Evolutionary conservation across 2,888 invertebrate genomes (phyloP).

Genomic region (Craniophora ligustri): DNA sequence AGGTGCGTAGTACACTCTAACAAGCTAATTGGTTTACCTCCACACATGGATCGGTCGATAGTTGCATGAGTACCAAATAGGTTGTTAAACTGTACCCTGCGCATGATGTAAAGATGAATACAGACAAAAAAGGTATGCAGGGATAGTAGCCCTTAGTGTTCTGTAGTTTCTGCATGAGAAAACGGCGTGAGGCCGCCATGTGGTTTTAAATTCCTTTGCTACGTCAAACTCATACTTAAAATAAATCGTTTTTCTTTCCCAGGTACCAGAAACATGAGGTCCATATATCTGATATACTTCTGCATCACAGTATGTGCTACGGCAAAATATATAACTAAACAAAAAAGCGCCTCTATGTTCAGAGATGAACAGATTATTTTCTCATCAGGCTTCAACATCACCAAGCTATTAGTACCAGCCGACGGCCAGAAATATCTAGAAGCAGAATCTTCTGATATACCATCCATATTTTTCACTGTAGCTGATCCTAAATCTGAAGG

Average conservation of each 20-base stretch:
- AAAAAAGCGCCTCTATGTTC: constrained; percentile 56
- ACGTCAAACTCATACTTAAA: neutral
- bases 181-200: too few relatives aligned
- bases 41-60: too few relatives aligned
- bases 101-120: too few relatives aligned
- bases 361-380: constrained; percentile 71
- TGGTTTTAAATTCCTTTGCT: too few relatives aligned
- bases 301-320: constrained; percentile 20
- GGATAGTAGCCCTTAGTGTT: too few relatives aligned
- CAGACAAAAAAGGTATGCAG: too few relatives aligned
- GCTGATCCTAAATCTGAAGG: constrained; percentile 68
- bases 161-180: too few relatives aligned
- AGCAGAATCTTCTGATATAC: constrained; percentile 66
- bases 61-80: too few relatives aligned
- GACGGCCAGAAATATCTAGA: constrained; percentile 65
- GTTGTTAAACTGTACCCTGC: too few relatives aligned
- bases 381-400: constrained; percentile 70
- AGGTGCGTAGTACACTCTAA: too few relatives aligned
- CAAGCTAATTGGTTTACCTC: too few relatives aligned
- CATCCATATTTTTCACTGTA: constrained; percentile 75
- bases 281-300: constrained; percentile 11
- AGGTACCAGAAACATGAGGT: constrained; percentile 20
- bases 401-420: constrained; percentile 70
- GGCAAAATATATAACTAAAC: neutral
- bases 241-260: constrained; percentile 7